Conservation (phyloP, 2,888 invertebrate genomes). For the Rhabditoides inermis region DNA sequence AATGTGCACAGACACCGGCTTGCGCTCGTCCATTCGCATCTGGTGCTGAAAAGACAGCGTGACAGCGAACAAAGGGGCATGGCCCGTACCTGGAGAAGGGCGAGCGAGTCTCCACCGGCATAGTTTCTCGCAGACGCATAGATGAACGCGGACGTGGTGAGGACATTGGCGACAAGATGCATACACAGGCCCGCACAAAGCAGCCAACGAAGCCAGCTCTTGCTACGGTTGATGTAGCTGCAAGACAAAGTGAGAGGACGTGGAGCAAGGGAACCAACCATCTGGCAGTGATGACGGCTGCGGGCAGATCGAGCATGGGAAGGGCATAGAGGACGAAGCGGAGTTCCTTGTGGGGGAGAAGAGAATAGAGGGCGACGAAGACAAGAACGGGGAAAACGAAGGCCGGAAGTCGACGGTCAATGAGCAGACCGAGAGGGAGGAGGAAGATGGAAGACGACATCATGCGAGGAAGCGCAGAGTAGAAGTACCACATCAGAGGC, state of each 20-base stretch:
- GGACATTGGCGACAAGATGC: slow-evolving; percentile 70
- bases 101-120: slow-evolving; percentile 83
- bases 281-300: slow-evolving; percentile 76
- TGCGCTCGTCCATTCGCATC: slow-evolving; percentile 25
- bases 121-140: slow-evolving; percentile 85
- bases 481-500: slow-evolving; percentile 95
- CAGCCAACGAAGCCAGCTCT: slow-evolving; percentile 61
- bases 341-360: slow-evolving; percentile 92
- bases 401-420: slow-evolving; percentile 58
- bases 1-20: slow-evolving; percentile 64
- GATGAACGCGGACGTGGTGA: slow-evolving; percentile 71
- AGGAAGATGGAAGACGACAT: slow-evolving; percentile 73
- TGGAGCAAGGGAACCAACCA: slow-evolving; percentile 65
- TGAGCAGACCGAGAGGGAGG: slow-evolving; percentile 59
- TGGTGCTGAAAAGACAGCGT: slow-evolving; percentile 27
- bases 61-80: too few relatives aligned
- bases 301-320: slow-evolving; percentile 80
- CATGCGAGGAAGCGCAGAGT: slow-evolving; percentile 87
- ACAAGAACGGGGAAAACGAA: slow-evolving; percentile 55
- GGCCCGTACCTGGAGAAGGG: slow-evolving; percentile 64
- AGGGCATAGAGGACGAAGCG: slow-evolving; percentile 75
- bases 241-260: too few relatives aligned
- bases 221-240: slow-evolving; percentile 59
- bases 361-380: slow-evolving; percentile 82
- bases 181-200: slow-evolving; percentile 54